These are phyloP conservation scores for Ornithorhynchus anatinus DNA, from an alignment of 2,113 vertebrate species.

Conservation along the genomic window DNA sequence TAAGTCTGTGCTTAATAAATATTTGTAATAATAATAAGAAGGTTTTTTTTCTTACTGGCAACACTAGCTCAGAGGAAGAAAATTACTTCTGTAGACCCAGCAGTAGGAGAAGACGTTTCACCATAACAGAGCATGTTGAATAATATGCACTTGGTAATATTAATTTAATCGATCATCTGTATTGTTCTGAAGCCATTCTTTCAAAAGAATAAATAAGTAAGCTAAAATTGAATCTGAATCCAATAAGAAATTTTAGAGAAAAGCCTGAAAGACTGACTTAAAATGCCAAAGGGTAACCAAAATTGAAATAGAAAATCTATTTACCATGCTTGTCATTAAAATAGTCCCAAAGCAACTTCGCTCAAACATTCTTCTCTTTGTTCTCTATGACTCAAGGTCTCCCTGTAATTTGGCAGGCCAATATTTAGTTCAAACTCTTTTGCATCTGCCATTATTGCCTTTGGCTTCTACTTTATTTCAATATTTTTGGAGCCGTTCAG, in stretches of 20 bases:
- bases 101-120: too few species aligned
- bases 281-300: not conserved
- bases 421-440: not conserved
- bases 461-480: not conserved
- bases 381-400: not conserved
- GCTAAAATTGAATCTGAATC: not conserved
- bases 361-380: not conserved
- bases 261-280: not conserved
- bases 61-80: too few species aligned
- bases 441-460: rapidly evolving
- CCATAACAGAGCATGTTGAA: too few species aligned
- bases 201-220: not conserved
- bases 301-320: not conserved
- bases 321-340: rapidly evolving
- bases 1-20: too few species aligned
- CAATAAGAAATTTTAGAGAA: not conserved
- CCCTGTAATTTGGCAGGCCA: rapidly evolving
- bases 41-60: too few species aligned
- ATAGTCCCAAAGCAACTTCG: not conserved
- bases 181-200: not conserved
- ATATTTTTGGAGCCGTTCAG: not conserved
- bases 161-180: not conserved
- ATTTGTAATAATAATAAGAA: too few species aligned
- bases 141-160: not conserved
- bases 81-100: too few species aligned